Percentiles rank a stretch among this genome's conserved stretches.
phyloP scores from a whole-genome alignment of 1,140 invertebrate genomes.

The Heliothis subflexa region DNA sequence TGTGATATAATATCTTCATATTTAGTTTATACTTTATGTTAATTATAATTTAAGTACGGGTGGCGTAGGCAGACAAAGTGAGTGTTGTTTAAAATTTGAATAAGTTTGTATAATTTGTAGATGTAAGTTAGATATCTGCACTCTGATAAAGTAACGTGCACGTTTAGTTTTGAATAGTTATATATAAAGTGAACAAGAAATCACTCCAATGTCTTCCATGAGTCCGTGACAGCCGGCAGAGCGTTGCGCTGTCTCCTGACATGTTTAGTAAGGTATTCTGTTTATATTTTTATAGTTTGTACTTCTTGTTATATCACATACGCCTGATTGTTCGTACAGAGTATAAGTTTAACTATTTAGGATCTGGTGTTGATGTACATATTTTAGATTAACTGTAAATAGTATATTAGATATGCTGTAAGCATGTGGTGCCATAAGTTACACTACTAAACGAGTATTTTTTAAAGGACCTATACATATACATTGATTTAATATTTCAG shows the following conservation, averaged over 20 bases:
- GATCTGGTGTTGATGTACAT: slow-evolving; percentile 60
- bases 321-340: slow-evolving; percentile 48
- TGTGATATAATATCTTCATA: slow-evolving; percentile 80
- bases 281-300: slow-evolving; percentile 49
- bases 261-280: slow-evolving; percentile 30
- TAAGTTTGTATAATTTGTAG: slow-evolving; percentile 23
- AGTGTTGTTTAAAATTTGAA: slow-evolving; percentile 33
- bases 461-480: slow-evolving; percentile 52
- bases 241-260: background rate
- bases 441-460: slow-evolving; percentile 78
- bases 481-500: slow-evolving; percentile 49
- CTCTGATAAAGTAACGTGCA: slow-evolving; percentile 29
- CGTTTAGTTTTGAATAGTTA: slow-evolving; percentile 37
- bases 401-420: slow-evolving; percentile 69
- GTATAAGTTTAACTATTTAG: slow-evolving; percentile 44
- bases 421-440: slow-evolving; percentile 85
- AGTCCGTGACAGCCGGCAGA: slow-evolving; percentile 51
- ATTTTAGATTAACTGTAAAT: slow-evolving; percentile 62
- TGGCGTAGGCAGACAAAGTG: slow-evolving; percentile 58
- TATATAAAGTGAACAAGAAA: slow-evolving; percentile 52
- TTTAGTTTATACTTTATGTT: slow-evolving; percentile 58
- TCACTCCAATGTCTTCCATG: slow-evolving; percentile 79
- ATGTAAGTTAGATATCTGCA: slow-evolving; percentile 28
- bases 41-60: slow-evolving; percentile 65
- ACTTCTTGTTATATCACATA: slow-evolving; percentile 45